These are phyloP conservation scores for Sebastes aleutianus DNA, from an alignment of 2,797 vertebrate species.

Conservation along the genomic window DNA sequence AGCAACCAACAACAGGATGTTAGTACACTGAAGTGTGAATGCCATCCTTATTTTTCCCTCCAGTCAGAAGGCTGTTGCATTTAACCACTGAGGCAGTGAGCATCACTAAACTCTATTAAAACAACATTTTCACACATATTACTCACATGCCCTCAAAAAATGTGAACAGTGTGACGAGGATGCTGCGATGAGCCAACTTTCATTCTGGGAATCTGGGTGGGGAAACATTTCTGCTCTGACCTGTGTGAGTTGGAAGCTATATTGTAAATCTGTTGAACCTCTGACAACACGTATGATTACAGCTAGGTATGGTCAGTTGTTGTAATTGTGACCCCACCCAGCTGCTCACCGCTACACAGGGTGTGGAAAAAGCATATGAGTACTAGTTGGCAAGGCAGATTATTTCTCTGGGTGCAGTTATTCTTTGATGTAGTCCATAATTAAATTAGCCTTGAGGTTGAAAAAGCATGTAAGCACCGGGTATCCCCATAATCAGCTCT, in stretches of 20 bases:
- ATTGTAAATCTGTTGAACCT: neutral
- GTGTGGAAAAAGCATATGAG: neutral
- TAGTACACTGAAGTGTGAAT: constrained; percentile 19
- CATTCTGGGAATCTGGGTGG: neutral
- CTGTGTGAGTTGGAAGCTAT: neutral
- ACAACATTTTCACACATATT: constrained; percentile 27
- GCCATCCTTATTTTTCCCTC: constrained; percentile 2
- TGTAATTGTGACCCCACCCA: neutral
- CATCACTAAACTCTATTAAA: constrained; percentile 7
- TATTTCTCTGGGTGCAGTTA: constrained; percentile 5
- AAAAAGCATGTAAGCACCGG: constrained; percentile 10
- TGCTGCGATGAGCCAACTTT: neutral
- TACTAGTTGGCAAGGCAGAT: neutral
- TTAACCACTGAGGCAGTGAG: constrained; percentile 18
- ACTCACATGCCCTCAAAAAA: constrained; percentile 12
- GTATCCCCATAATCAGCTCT: constrained; percentile 21
- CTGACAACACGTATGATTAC: neutral
- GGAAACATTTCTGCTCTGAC: neutral
- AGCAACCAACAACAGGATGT: neutral
- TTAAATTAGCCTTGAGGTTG: constrained; percentile 27
- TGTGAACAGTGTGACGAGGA: constrained; percentile 1
- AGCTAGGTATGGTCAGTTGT: neutral
- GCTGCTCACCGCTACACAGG: neutral
- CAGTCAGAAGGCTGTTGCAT: constrained; percentile 1
- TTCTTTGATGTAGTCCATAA: constrained; percentile 20